Percentiles rank a stretch among this genome's conserved stretches.
phyloP scores from a whole-genome alignment of 2,797 vertebrate species.

The Falco novaeseelandiae region DNA sequence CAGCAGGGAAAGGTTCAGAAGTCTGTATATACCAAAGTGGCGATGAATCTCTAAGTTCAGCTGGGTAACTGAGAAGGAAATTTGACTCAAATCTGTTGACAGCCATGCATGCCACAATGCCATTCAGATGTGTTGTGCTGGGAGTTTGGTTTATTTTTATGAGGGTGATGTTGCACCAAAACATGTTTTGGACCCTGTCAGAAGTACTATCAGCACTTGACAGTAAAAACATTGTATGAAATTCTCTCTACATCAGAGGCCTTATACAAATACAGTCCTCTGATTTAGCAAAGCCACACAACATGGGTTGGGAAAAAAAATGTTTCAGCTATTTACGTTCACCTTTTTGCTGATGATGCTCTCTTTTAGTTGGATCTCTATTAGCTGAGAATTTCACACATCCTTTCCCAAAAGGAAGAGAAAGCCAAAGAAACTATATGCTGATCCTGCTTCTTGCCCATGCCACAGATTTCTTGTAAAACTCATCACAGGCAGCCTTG shows the following conservation, averaged over 20 bases:
- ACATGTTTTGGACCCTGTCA: not conserved
- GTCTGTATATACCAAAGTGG: not conserved
- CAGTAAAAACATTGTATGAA: not conserved
- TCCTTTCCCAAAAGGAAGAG: not conserved
- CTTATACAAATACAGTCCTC: not conserved
- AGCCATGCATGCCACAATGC: not conserved
- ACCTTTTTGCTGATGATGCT: not conserved
- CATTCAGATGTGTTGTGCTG: not conserved
- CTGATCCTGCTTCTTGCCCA: not conserved
- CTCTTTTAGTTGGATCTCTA: not conserved
- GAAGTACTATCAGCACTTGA: not conserved
- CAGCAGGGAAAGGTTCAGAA: not conserved
- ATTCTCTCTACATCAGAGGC: not conserved
- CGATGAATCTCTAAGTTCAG: not conserved
- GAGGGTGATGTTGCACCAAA: not conserved
- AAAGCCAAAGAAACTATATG: not conserved
- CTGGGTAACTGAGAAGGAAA: not conserved
- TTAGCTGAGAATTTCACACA: not conserved
- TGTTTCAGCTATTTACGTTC: not conserved
- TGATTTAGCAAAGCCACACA: not conserved
- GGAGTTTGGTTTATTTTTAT: slow-evolving; percentile 9
- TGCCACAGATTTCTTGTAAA: not conserved
- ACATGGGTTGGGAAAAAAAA: not conserved
- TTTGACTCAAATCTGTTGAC: slow-evolving; percentile 12
- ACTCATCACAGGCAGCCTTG: fast-evolving